Evolutionary conservation across 2,888 invertebrate genomes (phyloP), one percentile per base, ranked within the genome.

Genomic region (Plutella xylostella): DNA sequence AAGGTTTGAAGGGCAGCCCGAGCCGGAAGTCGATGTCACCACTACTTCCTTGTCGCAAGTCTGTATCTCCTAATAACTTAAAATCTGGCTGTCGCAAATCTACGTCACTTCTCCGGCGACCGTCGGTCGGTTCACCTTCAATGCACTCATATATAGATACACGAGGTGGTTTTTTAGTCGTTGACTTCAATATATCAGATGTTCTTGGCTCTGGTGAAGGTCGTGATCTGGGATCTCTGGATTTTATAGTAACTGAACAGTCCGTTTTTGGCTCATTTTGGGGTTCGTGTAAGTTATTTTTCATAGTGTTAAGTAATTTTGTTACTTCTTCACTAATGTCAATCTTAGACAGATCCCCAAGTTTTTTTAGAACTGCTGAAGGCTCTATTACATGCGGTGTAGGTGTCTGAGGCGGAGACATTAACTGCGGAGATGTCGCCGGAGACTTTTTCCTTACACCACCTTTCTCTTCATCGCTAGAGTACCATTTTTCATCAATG

Each of bases 11-110:
- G 0, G 93, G 92, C 46, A 92, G 68, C 20, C 87, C 86, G 55
- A 92, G 72, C 19, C 94, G 86, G 51, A 94, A 85, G 72, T 94
- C 94, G 28, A 92, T 88, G 60, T 94, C 94, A 11, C 87, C 84
- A 55, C 80, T 77, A 47, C 70, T 68, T 20, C 74, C 76, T 55
- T 86, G 78, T 39, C 90, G 77, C 45, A 90, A 78, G 67, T 91
- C 90, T 0, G 89, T 88, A 57, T 90, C 90, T 2, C 89, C 89
- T 44, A 86, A 85, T 45, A 86, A 63, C 50, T 84, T 80, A 52
- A 85, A 80, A 55, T 89, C 88, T 4, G 73, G 55, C 60, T 77
- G 74, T 43, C 86, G 61, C 49, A 86, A 70, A 68, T 86, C 86
- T 22, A 87, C 84, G 55, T 87, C 85, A 43, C 66, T 75, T 56